Evolutionary conservation across 2,888 invertebrate species (phyloP).

Genomic region (Keiferia lycopersicella): DNA sequence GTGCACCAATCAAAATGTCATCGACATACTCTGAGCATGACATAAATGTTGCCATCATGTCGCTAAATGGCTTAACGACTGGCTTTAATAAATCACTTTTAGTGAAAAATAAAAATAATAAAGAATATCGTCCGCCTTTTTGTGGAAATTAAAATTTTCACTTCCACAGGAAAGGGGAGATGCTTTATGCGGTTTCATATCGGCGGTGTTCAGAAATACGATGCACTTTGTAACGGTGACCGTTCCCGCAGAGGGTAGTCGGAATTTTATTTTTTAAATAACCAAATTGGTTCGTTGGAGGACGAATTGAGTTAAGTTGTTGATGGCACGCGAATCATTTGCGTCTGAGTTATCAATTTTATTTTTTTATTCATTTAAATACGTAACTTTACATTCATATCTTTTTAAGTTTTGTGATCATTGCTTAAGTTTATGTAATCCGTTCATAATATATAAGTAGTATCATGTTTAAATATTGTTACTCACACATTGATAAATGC

Average conservation of each 20-base stretch:
- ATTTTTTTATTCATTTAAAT: neutral
- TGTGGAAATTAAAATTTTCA: slow-evolving; percentile 66
- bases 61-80: slow-evolving; percentile 62
- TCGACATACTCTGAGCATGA: slow-evolving; percentile 43
- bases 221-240: slow-evolving; percentile 52
- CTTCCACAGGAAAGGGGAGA: slow-evolving; percentile 61
- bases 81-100: slow-evolving; percentile 70
- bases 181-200: slow-evolving; percentile 68
- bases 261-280: slow-evolving; percentile 18
- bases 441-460: too few relatives aligned
- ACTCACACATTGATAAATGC: too few relatives aligned
- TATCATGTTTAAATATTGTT: too few relatives aligned
- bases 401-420: neutral
- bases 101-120: slow-evolving; percentile 70
- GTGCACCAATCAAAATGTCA: neutral
- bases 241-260: slow-evolving; percentile 28
- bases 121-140: slow-evolving; percentile 55
- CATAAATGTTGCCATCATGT: slow-evolving; percentile 56
- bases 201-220: slow-evolving; percentile 55
- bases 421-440: too few relatives aligned
- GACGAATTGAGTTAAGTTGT: slow-evolving; percentile 11
- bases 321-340: slow-evolving; percentile 15
- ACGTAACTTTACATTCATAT: neutral
- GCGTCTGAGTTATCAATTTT: neutral
- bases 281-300: slow-evolving; percentile 18